phyloP scores from a whole-genome alignment of 1,140 invertebrate species.

The Dermatophagoides farinae region DNA sequence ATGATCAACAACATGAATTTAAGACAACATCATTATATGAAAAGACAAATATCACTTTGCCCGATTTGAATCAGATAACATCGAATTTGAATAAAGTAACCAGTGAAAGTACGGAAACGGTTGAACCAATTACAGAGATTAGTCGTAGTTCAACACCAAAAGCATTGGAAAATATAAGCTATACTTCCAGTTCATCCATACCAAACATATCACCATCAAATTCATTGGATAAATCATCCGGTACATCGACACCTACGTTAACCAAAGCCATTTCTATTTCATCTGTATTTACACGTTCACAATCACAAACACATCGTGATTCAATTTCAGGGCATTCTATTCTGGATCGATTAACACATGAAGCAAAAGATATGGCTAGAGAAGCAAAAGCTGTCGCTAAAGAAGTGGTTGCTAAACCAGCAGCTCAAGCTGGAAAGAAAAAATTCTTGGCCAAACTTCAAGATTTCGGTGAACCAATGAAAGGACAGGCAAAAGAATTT shows the following conservation, averaged over 20 bases:
- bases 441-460: slow-evolving; percentile 18
- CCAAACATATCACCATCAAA: slow-evolving; percentile 6
- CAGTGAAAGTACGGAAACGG: neutral
- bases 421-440: slow-evolving; percentile 59
- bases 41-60: neutral
- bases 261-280: slow-evolving; percentile 4
- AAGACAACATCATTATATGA: slow-evolving; percentile 2
- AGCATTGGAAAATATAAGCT: neutral
- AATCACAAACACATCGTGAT: slow-evolving; percentile 11
- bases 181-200: neutral
- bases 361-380: slow-evolving; percentile 67
- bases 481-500: slow-evolving; percentile 13
- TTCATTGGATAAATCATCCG: slow-evolving; percentile 9
- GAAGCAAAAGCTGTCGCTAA: slow-evolving; percentile 55
- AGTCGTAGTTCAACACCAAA: neutral
- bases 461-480: slow-evolving; percentile 19
- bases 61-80: neutral
- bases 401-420: slow-evolving; percentile 55
- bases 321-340: slow-evolving; percentile 6
- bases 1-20: slow-evolving; percentile 1
- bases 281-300: slow-evolving; percentile 8
- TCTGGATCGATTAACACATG: slow-evolving; percentile 44
- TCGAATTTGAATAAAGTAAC: too few species aligned
- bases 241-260: slow-evolving; percentile 9
- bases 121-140: neutral